Base-by-base conservation (phyloP, 2,113 vertebrate species). In the Calidris pygmaea region DNA sequence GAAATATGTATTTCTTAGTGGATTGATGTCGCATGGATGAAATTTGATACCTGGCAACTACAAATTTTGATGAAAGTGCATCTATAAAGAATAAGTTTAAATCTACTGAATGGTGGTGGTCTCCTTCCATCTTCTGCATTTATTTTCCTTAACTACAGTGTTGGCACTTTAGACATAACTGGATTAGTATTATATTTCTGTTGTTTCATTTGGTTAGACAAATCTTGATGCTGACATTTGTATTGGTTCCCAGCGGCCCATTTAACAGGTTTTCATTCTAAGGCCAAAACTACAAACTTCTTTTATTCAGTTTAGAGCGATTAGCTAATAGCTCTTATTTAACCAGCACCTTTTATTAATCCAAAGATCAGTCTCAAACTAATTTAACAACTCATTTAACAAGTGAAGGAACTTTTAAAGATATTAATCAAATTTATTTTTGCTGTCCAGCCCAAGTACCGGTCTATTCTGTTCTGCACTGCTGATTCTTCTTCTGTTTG, bases 11-110 rank as follows among this genome's bases (percentile, higher is more conserved):
- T 96, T 96, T 96, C 89, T 76, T 91, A 92, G 89, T 96, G 90
- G 53, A 87, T 95, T 89, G 67, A 67, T 97, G 95, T 96, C 95
- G 95, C 91, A 95, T 96, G 96, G 83, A 35, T 93, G 81, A 70
- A 76, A 94, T 96, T 96, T 97, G 95, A 96, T 97, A 96, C 90
- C 67, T 93, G 76, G 67, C 60, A 85, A 96, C 82, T 96, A 67
- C 85, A 90, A 47, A 89, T 95, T 94, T 95, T 94, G 92, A 96
- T 92, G 92, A 89, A 93, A 96, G 74, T 92, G 71, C 82, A 90
- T 95, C 84, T 55, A 95, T 96, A 96, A 96, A 97, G 37, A 90
- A 5, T 91, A 85, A 81, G 41, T 91, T 91, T 70, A 89, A 94
- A 73, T 92, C 70, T 92, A 3, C 27, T 70, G 13, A 58, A 11